Conservation (phyloP, 2,888 invertebrate species). For the Oscheius onirici region DNA sequence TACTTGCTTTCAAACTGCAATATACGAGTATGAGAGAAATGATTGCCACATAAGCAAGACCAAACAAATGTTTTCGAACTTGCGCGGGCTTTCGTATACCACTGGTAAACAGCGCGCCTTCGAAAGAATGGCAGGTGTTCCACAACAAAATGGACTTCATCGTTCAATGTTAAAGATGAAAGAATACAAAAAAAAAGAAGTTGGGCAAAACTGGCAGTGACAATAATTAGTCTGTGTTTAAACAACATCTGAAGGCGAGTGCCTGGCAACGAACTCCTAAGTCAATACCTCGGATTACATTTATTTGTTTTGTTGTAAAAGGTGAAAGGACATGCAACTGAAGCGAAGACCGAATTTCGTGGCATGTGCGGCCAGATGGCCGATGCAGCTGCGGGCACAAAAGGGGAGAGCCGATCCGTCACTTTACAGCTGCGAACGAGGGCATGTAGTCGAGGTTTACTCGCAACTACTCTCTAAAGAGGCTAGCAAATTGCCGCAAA, state of each 20-base stretch:
- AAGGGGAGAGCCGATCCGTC: conserved; percentile 24
- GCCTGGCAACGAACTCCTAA: neutral
- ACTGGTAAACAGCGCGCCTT: neutral
- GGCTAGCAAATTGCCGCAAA: conserved; percentile 4
- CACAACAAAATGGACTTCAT: too few species aligned
- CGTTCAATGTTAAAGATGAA: too few species aligned
- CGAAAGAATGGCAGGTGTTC: too few species aligned
- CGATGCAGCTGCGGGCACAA: conserved; percentile 24
- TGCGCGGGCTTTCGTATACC: neutral
- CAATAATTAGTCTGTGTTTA: too few species aligned
- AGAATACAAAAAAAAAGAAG: too few species aligned
- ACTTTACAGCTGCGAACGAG: conserved; percentile 27
- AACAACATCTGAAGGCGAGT: neutral
- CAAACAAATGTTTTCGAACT: neutral
- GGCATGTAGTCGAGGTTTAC: neutral
- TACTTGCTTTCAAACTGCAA: neutral
- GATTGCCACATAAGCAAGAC: neutral
- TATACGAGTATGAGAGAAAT: neutral
- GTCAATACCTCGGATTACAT: neutral
- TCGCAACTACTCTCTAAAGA: conserved; percentile 3
- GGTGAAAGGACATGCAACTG: neutral
- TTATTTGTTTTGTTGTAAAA: neutral
- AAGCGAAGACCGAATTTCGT: neutral
- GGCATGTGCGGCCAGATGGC: neutral
- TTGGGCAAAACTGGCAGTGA: too few species aligned